Evolutionary conservation across 2,888 invertebrate genomes (phyloP).

Genomic region (Priocnemis perturbator): DNA sequence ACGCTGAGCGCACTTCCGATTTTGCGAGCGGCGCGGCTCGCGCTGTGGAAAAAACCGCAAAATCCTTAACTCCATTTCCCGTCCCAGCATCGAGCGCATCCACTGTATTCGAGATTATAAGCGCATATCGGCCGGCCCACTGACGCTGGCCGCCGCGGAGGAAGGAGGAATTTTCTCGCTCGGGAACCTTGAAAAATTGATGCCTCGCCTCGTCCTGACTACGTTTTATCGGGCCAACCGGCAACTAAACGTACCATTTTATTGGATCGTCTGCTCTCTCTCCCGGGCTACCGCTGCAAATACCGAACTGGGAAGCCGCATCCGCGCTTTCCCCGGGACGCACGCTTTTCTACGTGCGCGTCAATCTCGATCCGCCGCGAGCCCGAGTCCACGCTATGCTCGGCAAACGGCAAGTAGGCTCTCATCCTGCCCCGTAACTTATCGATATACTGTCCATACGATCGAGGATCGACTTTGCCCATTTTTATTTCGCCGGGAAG

Average conservation of each 20-base stretch:
- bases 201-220: slow-evolving; percentile 33
- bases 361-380: slow-evolving; percentile 43
- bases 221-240: slow-evolving; percentile 52
- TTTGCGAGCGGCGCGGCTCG: no score
- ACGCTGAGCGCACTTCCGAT: no score
- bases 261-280: slow-evolving; percentile 37
- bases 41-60: no score
- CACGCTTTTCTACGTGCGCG: slow-evolving; percentile 17
- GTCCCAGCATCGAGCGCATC: background rate
- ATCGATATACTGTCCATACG: background rate
- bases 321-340: background rate
- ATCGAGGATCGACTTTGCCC: no score
- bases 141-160: no score
- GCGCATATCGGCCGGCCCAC: background rate
- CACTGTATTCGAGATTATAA: slow-evolving; percentile 4
- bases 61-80: no score
- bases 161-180: slow-evolving; percentile 34
- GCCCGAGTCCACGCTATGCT: no score
- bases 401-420: slow-evolving; percentile 33
- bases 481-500: no score
- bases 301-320: slow-evolving; percentile 16
- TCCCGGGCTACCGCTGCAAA: slow-evolving; percentile 23
- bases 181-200: slow-evolving; percentile 53
- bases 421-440: slow-evolving; percentile 24
- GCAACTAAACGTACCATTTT: slow-evolving; percentile 54